Evolutionary conservation across 1,140 invertebrate species (phyloP).

Genomic region (Drosophila pectinifera): DNA sequence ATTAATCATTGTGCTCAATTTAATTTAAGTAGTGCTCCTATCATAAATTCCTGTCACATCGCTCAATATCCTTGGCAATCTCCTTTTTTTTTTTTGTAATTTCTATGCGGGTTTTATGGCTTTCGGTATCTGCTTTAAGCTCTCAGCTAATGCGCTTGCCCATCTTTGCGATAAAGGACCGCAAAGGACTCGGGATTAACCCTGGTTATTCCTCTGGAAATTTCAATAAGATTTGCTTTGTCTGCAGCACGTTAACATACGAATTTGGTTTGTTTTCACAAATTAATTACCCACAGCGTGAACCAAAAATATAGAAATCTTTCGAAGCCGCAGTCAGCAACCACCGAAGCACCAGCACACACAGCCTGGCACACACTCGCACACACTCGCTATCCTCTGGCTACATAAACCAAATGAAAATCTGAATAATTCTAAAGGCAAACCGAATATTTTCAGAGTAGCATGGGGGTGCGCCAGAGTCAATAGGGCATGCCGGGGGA

Average conservation of each 20-base stretch:
- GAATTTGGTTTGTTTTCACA: constrained; percentile 58
- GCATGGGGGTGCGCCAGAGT: constrained; percentile 31
- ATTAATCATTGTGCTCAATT: constrained; percentile 16
- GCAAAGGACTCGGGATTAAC: constrained; percentile 28
- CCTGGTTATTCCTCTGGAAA: constrained; percentile 3
- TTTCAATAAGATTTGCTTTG: constrained; percentile 57
- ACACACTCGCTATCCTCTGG: constrained; percentile 8
- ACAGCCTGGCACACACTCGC: constrained; percentile 12
- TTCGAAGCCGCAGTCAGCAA: constrained; percentile 37
- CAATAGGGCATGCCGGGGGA: constrained; percentile 18
- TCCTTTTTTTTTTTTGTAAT: constrained; percentile 1
- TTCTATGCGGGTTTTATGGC: constrained; percentile 5
- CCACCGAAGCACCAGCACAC: constrained; percentile 40
- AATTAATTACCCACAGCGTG: constrained; percentile 74
- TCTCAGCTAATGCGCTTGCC: constrained; percentile 10
- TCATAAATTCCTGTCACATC: constrained; percentile 19
- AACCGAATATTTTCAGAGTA: constrained; percentile 57
- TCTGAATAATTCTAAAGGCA: constrained; percentile 72
- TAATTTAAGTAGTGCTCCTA: not conserved
- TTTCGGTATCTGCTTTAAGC: constrained; percentile 23
- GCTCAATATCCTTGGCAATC: constrained; percentile 15
- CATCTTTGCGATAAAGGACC: constrained; percentile 10
- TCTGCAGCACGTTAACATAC: constrained; percentile 34
- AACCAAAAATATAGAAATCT: constrained; percentile 44
- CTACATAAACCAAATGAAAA: constrained; percentile 46